Conservation (phyloP, 2,888 invertebrate species). For the Lymantria monacha region DNA sequence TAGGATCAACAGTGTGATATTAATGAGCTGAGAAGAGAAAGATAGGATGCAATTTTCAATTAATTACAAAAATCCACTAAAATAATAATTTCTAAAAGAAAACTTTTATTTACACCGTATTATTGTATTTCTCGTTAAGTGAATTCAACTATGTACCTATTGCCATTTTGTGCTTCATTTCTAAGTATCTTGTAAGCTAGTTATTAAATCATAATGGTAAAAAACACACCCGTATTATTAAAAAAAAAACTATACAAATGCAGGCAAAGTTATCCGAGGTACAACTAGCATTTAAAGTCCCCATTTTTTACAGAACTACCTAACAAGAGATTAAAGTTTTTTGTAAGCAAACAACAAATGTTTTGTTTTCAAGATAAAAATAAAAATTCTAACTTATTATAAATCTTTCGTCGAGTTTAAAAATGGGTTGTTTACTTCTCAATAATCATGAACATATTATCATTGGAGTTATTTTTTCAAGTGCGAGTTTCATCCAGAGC, state of each 20-base stretch:
- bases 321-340: conserved; percentile 22
- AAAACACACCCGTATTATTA: neutral
- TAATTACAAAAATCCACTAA: too few species aligned
- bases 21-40: too few species aligned
- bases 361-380: conserved; percentile 29
- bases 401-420: conserved; percentile 25
- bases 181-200: neutral
- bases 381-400: conserved; percentile 26
- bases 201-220: neutral
- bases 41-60: too few species aligned
- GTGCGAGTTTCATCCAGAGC: conserved; percentile 62
- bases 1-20: too few species aligned
- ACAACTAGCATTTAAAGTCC: neutral
- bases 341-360: conserved; percentile 17
- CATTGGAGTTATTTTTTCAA: conserved; percentile 44
- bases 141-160: neutral
- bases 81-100: too few species aligned
- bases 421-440: conserved; percentile 51
- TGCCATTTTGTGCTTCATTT: neutral
- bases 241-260: neutral
- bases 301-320: conserved; percentile 19
- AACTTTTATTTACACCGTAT: too few species aligned
- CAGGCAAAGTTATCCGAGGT: neutral
- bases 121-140: too few species aligned
- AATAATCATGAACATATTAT: conserved; percentile 37